Evolutionary conservation across 2,113 vertebrate genomes (phyloP).

Genomic region (Podarcis raffonei): DNA sequence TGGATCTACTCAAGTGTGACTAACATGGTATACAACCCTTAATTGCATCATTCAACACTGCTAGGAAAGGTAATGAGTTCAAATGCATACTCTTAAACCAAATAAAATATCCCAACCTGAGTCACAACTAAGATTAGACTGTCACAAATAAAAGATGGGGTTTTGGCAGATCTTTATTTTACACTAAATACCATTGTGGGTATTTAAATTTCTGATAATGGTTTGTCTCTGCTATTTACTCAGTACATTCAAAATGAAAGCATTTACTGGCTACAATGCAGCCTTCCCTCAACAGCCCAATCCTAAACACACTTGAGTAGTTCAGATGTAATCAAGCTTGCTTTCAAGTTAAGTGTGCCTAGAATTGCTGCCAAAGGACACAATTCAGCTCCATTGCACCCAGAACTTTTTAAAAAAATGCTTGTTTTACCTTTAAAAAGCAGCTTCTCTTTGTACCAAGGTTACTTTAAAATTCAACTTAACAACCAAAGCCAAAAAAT

Average conservation of each 20-base stretch:
- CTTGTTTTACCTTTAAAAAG: constrained; percentile 38
- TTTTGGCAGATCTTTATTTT: background rate
- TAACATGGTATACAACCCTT: too few species aligned
- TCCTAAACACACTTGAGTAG: background rate
- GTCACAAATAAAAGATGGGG: background rate
- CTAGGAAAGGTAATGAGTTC: background rate
- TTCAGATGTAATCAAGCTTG: constrained; percentile 8
- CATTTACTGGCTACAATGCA: constrained; percentile 25
- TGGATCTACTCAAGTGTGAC: too few species aligned
- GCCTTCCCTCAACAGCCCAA: background rate
- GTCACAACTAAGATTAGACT: background rate
- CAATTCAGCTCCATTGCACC: background rate
- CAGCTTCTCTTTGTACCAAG: constrained; percentile 76
- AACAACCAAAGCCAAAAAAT: constrained; percentile 72
- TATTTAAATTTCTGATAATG: background rate
- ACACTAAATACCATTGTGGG: background rate
- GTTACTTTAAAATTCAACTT: constrained; percentile 70
- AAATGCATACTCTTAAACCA: background rate
- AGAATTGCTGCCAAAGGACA: background rate
- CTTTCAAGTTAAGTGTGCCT: constrained; percentile 4
- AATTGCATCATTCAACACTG: background rate
- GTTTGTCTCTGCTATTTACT: constrained; percentile 2
- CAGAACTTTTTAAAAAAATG: background rate
- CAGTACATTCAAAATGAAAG: constrained; percentile 48
- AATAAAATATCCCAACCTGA: background rate